Base-by-base conservation (phyloP, 2,113 vertebrate species). In the Ahaetulla prasina region DNA sequence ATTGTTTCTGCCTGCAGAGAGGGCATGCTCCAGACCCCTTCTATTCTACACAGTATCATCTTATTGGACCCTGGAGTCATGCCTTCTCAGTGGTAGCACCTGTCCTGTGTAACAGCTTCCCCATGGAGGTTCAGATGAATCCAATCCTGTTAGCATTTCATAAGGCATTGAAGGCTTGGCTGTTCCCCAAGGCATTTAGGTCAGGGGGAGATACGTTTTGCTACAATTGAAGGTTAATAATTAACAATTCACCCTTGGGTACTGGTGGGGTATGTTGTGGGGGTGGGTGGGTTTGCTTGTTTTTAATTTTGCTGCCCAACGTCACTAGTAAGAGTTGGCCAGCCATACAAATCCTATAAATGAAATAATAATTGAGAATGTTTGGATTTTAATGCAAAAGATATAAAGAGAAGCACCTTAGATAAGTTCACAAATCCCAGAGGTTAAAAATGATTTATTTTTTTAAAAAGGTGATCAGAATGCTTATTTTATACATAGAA, bases 361-460 rank as follows among this genome's bases (percentile, higher is more conserved):
- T 35, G 27, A 35, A 74, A 74, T 74, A 74, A 74, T 74, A 74
- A 74, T 35, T 74, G 14, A 74, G 5, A 74, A 18, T 16, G 5
- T 74, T 74, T 74, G 63, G 63, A 74, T 74, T 74, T 74, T 35
- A 74, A 35, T 18, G 63, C n/a, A 74, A 74, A 74, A 74, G n/a
- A 35, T 74, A 35, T 74, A 35, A 74, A n/a, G n/a, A 35, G n/a
- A 74, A 74, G 63, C 30, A 74, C 14, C 14, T 74, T 35, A 8
- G 30, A 35, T 74, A n/a, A 35, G 14, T 74, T 74, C 63, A 92
- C 96, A 92, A 96, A 90, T 92, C 87, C 47, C 30, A 39, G 93
- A 96, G 25, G 85, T 90, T 93, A 91, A 94, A 95, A 94, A 49
- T 47, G 43, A 96, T 96, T 95, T 94, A 95, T 63, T 96, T 95